Percentiles rank a stretch among this genome's conserved stretches.
These are phyloP conservation scores for Julus scanicus DNA, from an alignment of 2,888 invertebrate genomes.

Conservation along the genomic window DNA sequence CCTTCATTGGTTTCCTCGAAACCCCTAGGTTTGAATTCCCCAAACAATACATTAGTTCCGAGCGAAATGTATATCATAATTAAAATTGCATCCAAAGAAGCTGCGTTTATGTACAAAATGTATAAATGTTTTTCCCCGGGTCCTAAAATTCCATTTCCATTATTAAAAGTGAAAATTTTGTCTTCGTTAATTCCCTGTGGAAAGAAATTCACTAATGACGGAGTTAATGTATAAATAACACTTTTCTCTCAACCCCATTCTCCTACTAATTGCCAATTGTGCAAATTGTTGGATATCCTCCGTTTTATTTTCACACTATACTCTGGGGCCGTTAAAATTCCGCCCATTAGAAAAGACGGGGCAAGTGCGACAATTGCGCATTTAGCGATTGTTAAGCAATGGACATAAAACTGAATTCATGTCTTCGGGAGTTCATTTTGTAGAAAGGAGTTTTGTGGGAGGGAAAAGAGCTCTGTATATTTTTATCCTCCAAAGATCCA, in stretches of 20 bases:
- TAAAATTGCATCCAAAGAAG: neutral
- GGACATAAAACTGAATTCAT: conserved; percentile 37
- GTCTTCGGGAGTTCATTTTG: conserved; percentile 32
- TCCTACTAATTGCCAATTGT: neutral
- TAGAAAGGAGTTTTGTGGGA: neutral
- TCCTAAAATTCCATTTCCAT: neutral
- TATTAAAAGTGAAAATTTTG: neutral
- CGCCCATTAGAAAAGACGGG: conserved; percentile 1
- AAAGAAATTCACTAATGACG: neutral
- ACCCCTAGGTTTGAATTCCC: neutral
- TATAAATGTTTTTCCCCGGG: neutral
- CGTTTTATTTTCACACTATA: neutral
- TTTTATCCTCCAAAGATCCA: neutral
- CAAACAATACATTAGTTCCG: neutral
- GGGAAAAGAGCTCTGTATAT: neutral
- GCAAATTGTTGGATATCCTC: neutral
- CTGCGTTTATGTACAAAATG: neutral
- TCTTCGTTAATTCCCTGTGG: neutral
- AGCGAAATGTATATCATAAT: neutral
- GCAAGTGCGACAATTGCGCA: conserved; percentile 26
- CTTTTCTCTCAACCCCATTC: neutral
- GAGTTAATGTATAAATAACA: neutral
- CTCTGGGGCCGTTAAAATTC: conserved; percentile 14
- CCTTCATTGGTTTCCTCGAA: neutral
- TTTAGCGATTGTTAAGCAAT: conserved; percentile 45